phyloP scores from a whole-genome alignment of 2,888 invertebrate species.

The Lacanobia wlatinum region DNA sequence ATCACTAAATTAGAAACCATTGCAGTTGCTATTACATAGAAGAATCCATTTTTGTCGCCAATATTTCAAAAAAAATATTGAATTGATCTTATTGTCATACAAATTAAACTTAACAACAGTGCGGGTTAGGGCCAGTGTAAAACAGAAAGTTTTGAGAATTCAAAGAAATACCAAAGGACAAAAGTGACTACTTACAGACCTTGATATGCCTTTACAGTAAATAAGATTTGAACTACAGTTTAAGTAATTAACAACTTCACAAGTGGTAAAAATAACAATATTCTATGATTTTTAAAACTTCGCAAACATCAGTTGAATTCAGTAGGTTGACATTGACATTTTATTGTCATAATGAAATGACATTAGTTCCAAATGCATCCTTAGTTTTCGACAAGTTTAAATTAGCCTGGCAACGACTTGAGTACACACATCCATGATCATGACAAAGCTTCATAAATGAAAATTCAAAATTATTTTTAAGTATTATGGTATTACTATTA shows the following conservation, averaged over 20 bases:
- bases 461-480: no score
- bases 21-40: neutral
- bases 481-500: no score
- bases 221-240: slow-evolving; percentile 9
- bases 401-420: neutral
- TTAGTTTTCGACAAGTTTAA: neutral
- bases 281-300: slow-evolving; percentile 33
- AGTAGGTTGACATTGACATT: slow-evolving; percentile 41
- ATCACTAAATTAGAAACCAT: neutral
- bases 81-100: neutral
- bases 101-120: neutral
- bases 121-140: neutral
- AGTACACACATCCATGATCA: neutral
- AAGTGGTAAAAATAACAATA: neutral
- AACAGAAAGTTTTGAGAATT: slow-evolving; percentile 12
- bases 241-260: neutral
- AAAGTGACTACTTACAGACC: slow-evolving; percentile 39
- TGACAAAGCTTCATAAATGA: no score
- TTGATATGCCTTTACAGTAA: slow-evolving; percentile 22
- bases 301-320: slow-evolving; percentile 8
- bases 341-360: slow-evolving; percentile 6
- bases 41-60: neutral
- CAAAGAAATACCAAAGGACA: neutral
- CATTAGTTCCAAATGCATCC: neutral
- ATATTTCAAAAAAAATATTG: neutral